phyloP scores from a whole-genome alignment of 2,888 invertebrate genomes.

The Acronicta leporina region DNA sequence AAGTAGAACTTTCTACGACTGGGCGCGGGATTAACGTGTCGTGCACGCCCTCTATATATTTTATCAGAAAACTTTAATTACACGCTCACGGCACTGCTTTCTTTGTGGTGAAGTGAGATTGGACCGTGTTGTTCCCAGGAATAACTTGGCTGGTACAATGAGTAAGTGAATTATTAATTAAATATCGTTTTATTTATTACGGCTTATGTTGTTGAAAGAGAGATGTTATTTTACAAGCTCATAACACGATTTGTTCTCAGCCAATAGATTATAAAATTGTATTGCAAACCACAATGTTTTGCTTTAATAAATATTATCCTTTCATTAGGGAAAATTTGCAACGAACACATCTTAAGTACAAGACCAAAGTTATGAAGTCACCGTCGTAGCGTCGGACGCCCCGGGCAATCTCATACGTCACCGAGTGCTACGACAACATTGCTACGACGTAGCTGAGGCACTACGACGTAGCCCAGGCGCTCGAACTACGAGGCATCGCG shows the following conservation, averaged over 20 bases:
- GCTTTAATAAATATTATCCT: constrained; percentile 9
- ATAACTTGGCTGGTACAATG: too few relatives aligned
- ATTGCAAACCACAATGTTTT: constrained; percentile 1
- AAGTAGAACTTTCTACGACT: not conserved
- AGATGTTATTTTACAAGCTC: not conserved
- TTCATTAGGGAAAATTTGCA: constrained; percentile 15
- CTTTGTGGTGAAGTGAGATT: constrained; percentile 3
- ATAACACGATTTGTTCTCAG: not conserved
- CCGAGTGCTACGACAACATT: constrained; percentile 26
- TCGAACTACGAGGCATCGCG: constrained; percentile 15
- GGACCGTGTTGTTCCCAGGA: not conserved
- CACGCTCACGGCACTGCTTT: constrained; percentile 5
- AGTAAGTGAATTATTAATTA: too few relatives aligned
- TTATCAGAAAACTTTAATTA: constrained; percentile 40
- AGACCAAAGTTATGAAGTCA: constrained; percentile 21
- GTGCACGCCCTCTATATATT: constrained; percentile 24
- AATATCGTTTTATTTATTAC: not conserved
- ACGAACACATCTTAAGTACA: constrained; percentile 18
- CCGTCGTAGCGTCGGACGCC: constrained; percentile 5
- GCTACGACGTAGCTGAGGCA: constrained; percentile 28
- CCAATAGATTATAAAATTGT: not conserved
- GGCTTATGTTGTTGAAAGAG: not conserved
- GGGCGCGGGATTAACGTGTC: constrained; percentile 16
- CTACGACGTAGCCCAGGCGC: constrained; percentile 26
- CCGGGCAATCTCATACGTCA: constrained; percentile 21